Percentiles rank a stretch among this genome's conserved stretches.
Evolutionary conservation across 2,888 invertebrate genomes (phyloP).

Genomic region (Saturnia pavonia): DNA sequence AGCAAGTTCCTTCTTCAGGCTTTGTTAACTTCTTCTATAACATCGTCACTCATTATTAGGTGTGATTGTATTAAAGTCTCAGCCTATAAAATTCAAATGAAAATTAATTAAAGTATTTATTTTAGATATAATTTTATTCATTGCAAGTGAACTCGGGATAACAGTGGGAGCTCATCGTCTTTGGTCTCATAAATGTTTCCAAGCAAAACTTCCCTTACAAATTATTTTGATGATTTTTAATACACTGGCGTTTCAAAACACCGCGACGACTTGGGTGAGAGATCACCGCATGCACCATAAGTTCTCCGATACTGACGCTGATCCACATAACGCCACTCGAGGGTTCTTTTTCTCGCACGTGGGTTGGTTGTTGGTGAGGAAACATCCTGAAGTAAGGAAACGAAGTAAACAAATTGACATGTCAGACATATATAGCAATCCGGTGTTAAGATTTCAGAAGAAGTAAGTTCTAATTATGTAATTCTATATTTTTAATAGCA

Average conservation of each 20-base stretch:
- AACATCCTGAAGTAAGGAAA: slow-evolving; percentile 4
- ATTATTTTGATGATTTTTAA: slow-evolving; percentile 8
- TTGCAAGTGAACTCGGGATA: slow-evolving; percentile 44
- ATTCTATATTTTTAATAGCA: background rate
- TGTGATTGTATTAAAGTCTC: too few species aligned
- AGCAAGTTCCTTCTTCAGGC: too few species aligned
- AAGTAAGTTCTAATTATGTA: background rate
- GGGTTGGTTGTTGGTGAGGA: background rate
- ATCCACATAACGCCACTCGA: slow-evolving; percentile 87
- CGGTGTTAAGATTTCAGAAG: slow-evolving; percentile 1
- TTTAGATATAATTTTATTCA: slow-evolving; percentile 38
- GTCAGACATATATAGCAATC: background rate
- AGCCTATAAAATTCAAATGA: background rate
- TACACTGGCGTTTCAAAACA: background rate
- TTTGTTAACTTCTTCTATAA: too few species aligned
- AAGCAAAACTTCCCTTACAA: background rate
- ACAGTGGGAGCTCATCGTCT: slow-evolving; percentile 53
- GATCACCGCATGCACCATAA: slow-evolving; percentile 69
- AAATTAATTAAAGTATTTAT: slow-evolving; percentile 20
- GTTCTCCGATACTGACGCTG: slow-evolving; percentile 88
- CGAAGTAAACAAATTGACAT: background rate
- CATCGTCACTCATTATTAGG: too few species aligned
- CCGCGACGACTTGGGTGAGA: slow-evolving; percentile 21
- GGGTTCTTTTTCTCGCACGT: slow-evolving; percentile 88
- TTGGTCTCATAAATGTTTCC: slow-evolving; percentile 41